Conservation (phyloP, 92 coral and sea anemone species). For the Nematostella vectensis region DNA sequence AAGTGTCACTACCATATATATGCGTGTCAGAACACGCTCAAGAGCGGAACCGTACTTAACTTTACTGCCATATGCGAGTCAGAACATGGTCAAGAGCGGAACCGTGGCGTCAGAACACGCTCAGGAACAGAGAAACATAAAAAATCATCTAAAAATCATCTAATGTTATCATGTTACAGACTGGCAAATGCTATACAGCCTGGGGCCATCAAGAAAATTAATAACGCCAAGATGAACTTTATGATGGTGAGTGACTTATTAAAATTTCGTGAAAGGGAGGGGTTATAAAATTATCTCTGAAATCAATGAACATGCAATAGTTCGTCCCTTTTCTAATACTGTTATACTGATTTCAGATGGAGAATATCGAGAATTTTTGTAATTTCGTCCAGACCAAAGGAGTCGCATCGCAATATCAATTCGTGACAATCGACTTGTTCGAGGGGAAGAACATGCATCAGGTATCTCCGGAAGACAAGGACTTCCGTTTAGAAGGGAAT, state of each 20-base stretch:
- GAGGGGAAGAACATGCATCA: constrained; percentile 67
- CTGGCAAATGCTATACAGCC: constrained; percentile 71
- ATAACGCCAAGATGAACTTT: constrained; percentile 53
- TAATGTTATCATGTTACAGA: constrained; percentile 21
- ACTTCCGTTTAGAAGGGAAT: not conserved
- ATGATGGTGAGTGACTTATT: constrained; percentile 41
- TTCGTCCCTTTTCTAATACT: not conserved
- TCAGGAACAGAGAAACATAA: not conserved
- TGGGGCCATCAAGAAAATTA: constrained; percentile 62
- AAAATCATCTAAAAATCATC: not conserved
- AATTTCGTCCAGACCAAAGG: constrained; percentile 54
- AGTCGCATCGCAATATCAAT: constrained; percentile 49
- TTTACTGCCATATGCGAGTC: too few relatives aligned
- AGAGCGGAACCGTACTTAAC: too few relatives aligned
- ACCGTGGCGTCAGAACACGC: too few relatives aligned
- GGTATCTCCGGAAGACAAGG: constrained; percentile 23
- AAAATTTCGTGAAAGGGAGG: too few relatives aligned
- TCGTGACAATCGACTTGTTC: constrained; percentile 86
- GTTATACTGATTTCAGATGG: constrained; percentile 47
- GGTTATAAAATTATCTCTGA: too few relatives aligned
- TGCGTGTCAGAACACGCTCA: too few relatives aligned
- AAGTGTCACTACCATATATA: too few relatives aligned
- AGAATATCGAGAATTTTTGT: constrained; percentile 65
- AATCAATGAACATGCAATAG: not conserved
- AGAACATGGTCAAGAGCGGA: too few relatives aligned